Evolutionary conservation across 2,888 invertebrate genomes (phyloP), one percentile per base, ranked within the genome.

Genomic region (Ganaspis brasiliensis): DNA sequence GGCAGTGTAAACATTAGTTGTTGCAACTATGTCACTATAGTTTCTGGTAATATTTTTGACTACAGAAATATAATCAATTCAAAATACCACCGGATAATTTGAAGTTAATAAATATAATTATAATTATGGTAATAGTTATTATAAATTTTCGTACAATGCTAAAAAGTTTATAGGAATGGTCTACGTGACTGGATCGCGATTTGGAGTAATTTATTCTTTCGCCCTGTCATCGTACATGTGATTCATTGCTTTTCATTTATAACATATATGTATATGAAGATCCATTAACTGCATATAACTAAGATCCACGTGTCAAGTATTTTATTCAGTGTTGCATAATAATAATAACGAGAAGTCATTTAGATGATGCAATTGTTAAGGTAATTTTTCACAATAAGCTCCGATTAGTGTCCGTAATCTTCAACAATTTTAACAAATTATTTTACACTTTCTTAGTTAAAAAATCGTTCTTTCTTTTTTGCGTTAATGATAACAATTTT

Each of bases 201-300:
- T 61, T 37, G 56, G 56, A 56, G 35, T 61, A 37, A 61, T 37
- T 61, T 61, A 37, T 37, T 37, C 37, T 19, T 37, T 35, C 35
- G 37, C 61, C 61, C 37, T 61, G 61, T 61, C 61, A 61, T 61
- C 19, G 21, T 61, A 35, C 37, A 12, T 61, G 37, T 37, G 37
- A 61, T 61, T 61, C 61, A 61, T 12, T 35, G 19, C 1, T 37
- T 61, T 37, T 37, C 37, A 61, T 37, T 61, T 61, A 35, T 49
- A 16, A 49, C n/a, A 16, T 16, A 49, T 49, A 16, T 14, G 4
- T 49, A 49, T 16, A 49, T 8, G n/a, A 19, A 49, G 49, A 49
- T 49, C 49, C 49, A 49, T 49, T 16, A 49, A 16, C 6, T 49
- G 49, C 49, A 49, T 49, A 16, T 16, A 16, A 16, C n/a, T 16